Evolutionary conservation across 2,113 vertebrate species (phyloP).

Genomic region (Orthonyx spaldingii): DNA sequence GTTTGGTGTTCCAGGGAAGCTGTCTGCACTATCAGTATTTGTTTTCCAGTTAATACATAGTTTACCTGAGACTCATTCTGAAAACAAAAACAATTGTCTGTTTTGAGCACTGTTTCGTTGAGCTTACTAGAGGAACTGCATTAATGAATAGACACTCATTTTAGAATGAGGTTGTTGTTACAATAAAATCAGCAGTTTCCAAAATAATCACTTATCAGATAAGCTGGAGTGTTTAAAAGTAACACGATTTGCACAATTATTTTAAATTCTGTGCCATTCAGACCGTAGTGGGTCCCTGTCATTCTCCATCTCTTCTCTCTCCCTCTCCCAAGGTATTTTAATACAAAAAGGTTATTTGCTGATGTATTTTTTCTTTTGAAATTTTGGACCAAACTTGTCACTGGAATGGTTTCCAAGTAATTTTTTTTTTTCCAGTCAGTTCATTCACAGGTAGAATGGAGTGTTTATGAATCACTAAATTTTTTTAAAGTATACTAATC

Average conservation of each 20-base stretch:
- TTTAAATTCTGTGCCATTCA: constrained; percentile 9
- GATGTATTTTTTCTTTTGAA: neutral
- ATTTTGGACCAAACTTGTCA: neutral
- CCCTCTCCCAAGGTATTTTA: neutral
- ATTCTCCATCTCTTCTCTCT: neutral
- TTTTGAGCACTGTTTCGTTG: neutral
- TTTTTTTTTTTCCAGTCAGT: neutral
- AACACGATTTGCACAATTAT: neutral
- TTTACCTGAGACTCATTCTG: neutral
- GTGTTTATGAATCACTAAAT: neutral
- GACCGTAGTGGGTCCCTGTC: neutral
- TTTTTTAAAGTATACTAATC: neutral
- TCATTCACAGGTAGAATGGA: neutral
- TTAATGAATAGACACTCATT: neutral
- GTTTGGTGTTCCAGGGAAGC: neutral
- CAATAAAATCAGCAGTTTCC: neutral
- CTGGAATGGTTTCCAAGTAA: neutral
- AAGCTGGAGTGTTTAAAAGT: neutral
- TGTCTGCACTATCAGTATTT: neutral
- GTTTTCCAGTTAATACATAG: neutral
- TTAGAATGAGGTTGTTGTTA: neutral
- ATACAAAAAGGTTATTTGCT: neutral
- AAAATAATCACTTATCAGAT: neutral
- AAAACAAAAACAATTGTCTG: neutral
- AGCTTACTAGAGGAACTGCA: neutral